Conservation (phyloP, 2,113 vertebrate species). For the Pyrgilauda ruficollis region DNA sequence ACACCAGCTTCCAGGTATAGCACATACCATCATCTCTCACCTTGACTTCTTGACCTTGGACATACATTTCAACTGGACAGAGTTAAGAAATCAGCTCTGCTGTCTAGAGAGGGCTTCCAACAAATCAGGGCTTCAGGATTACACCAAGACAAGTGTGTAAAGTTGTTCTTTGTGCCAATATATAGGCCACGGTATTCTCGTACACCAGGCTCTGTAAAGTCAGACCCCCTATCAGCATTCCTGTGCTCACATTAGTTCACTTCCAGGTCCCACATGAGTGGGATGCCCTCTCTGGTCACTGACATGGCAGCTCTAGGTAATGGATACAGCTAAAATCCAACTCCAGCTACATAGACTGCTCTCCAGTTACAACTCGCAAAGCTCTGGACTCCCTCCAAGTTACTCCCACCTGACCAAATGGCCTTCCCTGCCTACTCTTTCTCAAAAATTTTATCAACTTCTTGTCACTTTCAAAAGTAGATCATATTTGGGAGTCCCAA, state of each 20-base stretch:
- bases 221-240: neutral
- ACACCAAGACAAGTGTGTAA: neutral
- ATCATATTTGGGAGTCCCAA: neutral
- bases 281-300: neutral
- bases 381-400: neutral
- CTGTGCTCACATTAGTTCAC: neutral
- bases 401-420: neutral
- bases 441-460: neutral
- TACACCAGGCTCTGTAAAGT: neutral
- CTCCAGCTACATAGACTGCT: neutral
- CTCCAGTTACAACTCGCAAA: neutral
- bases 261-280: neutral
- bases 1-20: neutral
- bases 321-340: accelerated
- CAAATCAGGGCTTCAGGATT: neutral
- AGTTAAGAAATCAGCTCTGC: neutral
- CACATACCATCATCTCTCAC: neutral
- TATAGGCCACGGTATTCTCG: neutral
- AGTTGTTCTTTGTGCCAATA: neutral
- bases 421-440: neutral
- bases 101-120: neutral
- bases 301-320: neutral
- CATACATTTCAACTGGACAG: neutral
- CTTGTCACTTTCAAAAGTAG: neutral
- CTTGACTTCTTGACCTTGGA: neutral